Percentiles rank a stretch among this genome's conserved stretches.
Evolutionary conservation across 2,113 vertebrate genomes (phyloP).

Genomic region (Heterotis niloticus): DNA sequence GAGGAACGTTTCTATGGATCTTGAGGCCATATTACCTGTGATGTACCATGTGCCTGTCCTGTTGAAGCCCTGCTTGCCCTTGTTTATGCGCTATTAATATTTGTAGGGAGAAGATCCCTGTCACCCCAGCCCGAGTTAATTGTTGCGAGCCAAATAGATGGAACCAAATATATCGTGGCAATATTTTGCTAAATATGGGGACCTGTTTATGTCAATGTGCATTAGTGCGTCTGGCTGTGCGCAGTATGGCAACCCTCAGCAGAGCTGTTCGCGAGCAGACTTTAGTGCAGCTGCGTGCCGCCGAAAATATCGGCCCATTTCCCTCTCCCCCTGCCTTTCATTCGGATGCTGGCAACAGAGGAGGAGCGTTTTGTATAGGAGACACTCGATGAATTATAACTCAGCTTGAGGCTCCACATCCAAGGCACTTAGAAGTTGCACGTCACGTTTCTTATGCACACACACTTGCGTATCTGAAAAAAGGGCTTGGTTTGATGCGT

Average conservation of each 20-base stretch:
- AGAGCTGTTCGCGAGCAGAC: conserved; percentile 27
- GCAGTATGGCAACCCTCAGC: conserved; percentile 40
- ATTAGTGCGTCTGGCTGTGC: conserved; percentile 59
- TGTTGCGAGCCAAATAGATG: conserved; percentile 37
- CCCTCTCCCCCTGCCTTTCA: background rate
- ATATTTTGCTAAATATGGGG: conserved; percentile 63
- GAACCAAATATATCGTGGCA: conserved; percentile 60
- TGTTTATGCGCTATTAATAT: conserved; percentile 18
- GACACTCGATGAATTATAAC: background rate
- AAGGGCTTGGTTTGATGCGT: background rate
- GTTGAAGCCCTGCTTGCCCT: background rate
- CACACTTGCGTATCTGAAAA: no score
- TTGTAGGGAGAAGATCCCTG: conserved; percentile 27
- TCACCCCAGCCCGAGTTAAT: conserved; percentile 21
- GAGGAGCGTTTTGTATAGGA: background rate
- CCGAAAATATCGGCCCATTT: background rate
- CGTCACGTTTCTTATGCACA: background rate
- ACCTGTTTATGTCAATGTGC: conserved; percentile 69
- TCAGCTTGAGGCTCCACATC: background rate
- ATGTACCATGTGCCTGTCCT: background rate
- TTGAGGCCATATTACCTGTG: background rate
- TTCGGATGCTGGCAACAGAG: background rate
- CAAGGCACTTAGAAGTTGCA: background rate
- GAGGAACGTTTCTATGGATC: no score
- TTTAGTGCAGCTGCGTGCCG: background rate